Evolutionary conservation across 2,888 invertebrate genomes (phyloP).

Genomic region (Rhynchonema sp.): DNA sequence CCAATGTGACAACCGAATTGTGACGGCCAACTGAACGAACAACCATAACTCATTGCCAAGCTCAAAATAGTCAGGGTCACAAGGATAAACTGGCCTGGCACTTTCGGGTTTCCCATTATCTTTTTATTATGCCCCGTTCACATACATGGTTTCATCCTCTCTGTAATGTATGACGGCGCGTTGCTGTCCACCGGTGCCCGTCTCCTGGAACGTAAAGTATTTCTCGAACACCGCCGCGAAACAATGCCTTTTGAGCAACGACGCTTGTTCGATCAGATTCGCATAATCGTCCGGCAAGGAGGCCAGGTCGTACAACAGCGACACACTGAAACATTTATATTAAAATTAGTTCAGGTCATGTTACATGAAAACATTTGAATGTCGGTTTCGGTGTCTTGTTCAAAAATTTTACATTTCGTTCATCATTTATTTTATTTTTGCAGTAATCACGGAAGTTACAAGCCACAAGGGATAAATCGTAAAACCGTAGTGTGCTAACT

Average conservation of each 20-base stretch:
- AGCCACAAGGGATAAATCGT: too few species aligned
- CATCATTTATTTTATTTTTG: too few species aligned
- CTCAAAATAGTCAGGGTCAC: too few species aligned
- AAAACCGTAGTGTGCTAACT: too few species aligned
- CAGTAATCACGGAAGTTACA: too few species aligned
- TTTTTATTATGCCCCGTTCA: conserved; percentile 1
- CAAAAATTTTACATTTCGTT: too few species aligned
- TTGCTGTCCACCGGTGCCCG: conserved; percentile 69
- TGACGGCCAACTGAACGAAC: too few species aligned
- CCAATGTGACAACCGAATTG: too few species aligned
- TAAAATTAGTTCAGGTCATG: neutral
- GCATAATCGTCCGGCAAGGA: conserved; percentile 76
- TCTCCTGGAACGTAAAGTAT: conserved; percentile 92
- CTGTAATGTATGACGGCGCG: conserved; percentile 93
- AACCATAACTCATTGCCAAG: too few species aligned
- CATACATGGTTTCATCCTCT: conserved; percentile 91
- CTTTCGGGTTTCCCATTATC: neutral
- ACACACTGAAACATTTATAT: conserved; percentile 68
- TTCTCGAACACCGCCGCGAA: conserved; percentile 98
- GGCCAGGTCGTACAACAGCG: conserved; percentile 74
- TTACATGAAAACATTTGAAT: too few species aligned
- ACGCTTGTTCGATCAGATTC: conserved; percentile 60
- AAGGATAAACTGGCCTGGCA: too few species aligned
- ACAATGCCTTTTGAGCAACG: conserved; percentile 85
- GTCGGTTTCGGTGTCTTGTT: too few species aligned